A percentile compares a stretch with the other conserved stretches of the same genome.
phyloP scores from a whole-genome alignment of 2,888 invertebrate species.

The Eledona agricola region DNA sequence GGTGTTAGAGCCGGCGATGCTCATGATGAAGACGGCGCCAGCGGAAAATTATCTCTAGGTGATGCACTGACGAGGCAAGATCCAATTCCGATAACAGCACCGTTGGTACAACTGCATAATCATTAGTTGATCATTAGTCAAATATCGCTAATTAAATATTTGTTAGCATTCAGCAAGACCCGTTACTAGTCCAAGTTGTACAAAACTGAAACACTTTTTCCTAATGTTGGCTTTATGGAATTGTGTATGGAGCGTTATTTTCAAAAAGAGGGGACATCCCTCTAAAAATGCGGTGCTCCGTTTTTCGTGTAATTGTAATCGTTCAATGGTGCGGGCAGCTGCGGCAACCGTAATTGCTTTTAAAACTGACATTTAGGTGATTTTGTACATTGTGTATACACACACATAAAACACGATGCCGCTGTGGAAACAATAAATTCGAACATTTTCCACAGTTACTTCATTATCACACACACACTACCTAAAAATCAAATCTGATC shows the following conservation, averaged over 20 bases:
- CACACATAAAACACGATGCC: conserved; percentile 28
- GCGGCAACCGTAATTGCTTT: conserved; percentile 52
- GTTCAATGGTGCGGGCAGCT: conserved; percentile 53
- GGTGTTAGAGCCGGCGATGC: conserved; percentile 5
- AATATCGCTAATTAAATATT: no score
- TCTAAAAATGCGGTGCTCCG: conserved; percentile 38
- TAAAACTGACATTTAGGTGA: conserved; percentile 52
- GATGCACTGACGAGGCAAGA: no score
- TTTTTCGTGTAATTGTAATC: conserved; percentile 53
- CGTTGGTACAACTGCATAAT: no score
- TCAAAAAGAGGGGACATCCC: conserved; percentile 14
- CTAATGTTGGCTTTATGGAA: no score
- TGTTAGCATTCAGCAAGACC: no score
- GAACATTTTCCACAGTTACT: conserved; percentile 24
- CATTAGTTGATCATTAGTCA: no score
- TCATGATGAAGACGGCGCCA: conserved; percentile 5
- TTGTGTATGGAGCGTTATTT: conserved; percentile 3
- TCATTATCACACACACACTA: conserved; percentile 14
- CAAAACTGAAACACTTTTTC: no score
- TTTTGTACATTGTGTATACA: conserved; percentile 48
- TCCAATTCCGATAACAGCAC: no score
- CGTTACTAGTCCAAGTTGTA: no score
- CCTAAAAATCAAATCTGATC: no score
- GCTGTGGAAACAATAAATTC: conserved; percentile 38
- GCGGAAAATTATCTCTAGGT: no score